phyloP scores from a whole-genome alignment of 2,888 invertebrate species.

The Patella caerulea region DNA sequence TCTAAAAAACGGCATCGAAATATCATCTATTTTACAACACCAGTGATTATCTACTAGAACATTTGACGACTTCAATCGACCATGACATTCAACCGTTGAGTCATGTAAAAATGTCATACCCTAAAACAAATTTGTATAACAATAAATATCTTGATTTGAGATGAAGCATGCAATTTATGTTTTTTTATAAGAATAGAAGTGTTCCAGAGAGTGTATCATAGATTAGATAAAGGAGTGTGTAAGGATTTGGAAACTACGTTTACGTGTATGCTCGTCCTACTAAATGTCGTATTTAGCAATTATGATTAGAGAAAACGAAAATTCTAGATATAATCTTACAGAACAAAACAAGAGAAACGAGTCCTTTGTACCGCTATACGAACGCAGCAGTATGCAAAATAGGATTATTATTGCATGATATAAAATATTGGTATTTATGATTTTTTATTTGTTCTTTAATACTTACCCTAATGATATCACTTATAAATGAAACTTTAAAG shows the following conservation, averaged over 20 bases:
- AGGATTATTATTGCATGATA: neutral
- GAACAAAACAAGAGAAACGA: neutral
- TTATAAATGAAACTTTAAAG: slow-evolving; percentile 63
- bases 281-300: too few species aligned
- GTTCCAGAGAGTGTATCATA: too few species aligned
- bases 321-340: too few species aligned
- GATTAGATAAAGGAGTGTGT: too few species aligned
- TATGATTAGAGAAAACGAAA: too few species aligned
- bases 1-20: slow-evolving; percentile 55
- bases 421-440: too few species aligned
- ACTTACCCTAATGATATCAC: slow-evolving; percentile 58
- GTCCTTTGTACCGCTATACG: neutral
- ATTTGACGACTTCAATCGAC: slow-evolving; percentile 86
- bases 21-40: slow-evolving; percentile 75
- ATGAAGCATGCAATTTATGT: too few species aligned
- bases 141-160: neutral
- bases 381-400: neutral
- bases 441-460: too few species aligned
- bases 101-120: slow-evolving; percentile 56
- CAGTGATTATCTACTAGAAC: slow-evolving; percentile 85
- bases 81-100: slow-evolving; percentile 76
- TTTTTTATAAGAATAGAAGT: too few species aligned
- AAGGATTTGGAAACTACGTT: too few species aligned
- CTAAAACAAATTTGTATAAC: slow-evolving; percentile 34
- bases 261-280: too few species aligned